Evolutionary conservation across 1,140 invertebrate species (phyloP).

Genomic region (Anoplolepis gracilipes): DNA sequence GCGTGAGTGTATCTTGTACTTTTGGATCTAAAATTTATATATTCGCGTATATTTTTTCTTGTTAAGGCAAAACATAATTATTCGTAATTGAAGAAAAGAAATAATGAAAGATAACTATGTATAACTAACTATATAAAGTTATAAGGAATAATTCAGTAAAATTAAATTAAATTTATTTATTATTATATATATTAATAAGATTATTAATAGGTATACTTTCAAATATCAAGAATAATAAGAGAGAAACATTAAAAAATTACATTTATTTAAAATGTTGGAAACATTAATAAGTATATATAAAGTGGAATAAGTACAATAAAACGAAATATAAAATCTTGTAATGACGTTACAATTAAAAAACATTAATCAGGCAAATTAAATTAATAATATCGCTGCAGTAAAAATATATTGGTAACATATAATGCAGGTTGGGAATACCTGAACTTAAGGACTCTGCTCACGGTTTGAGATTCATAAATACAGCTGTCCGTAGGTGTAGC

Average conservation of each 20-base stretch:
- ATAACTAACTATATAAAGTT: background rate
- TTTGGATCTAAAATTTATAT: background rate
- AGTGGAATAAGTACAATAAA: too few relatives aligned
- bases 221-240: background rate
- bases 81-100: background rate
- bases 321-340: background rate
- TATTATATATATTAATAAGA: background rate
- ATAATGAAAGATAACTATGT: background rate
- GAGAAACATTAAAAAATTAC: background rate
- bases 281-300: background rate
- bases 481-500: slow-evolving; percentile 78
- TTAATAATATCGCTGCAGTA: background rate
- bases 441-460: slow-evolving; percentile 45
- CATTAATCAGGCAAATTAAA: slow-evolving; percentile 3
- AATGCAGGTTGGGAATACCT: slow-evolving; percentile 64
- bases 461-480: slow-evolving; percentile 79
- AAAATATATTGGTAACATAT: slow-evolving; percentile 21
- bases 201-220: too few relatives aligned
- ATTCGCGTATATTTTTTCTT: background rate
- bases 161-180: background rate
- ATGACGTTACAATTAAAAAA: background rate
- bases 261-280: background rate
- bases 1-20: background rate
- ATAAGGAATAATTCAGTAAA: background rate
- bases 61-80: background rate